phyloP scores from a whole-genome alignment of 1,140 invertebrate genomes.

The Phocides pigmalion region DNA sequence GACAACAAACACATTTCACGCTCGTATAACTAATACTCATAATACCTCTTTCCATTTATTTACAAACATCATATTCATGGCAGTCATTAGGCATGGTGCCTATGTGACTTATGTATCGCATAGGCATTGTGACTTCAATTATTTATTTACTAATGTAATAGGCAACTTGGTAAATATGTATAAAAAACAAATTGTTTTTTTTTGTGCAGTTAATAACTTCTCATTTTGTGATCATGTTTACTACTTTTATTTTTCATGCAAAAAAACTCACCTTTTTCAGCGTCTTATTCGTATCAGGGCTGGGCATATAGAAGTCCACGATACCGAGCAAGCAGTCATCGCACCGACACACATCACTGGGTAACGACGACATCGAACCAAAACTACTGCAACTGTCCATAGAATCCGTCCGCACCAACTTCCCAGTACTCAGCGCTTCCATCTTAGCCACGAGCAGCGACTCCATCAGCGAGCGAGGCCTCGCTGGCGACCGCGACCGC shows the following conservation, averaged over 20 bases:
- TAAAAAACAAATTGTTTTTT: no score
- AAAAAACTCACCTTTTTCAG: slow-evolving; percentile 86
- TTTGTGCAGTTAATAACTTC: no score
- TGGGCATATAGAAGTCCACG: slow-evolving; percentile 88
- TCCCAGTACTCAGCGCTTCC: slow-evolving; percentile 84
- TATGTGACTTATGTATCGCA: no score
- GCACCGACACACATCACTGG: slow-evolving; percentile 90
- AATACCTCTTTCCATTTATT: no score
- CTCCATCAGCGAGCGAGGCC: slow-evolving; percentile 90
- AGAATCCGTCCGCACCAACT: slow-evolving; percentile 89
- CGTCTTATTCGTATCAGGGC: slow-evolving; percentile 82
- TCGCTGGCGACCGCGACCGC: slow-evolving; percentile 75
- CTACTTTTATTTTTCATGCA: not conserved
- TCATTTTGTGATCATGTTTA: no score
- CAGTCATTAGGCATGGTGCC: no score
- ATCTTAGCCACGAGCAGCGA: slow-evolving; percentile 90
- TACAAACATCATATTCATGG: no score
- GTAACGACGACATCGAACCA: slow-evolving; percentile 87
- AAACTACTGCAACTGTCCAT: slow-evolving; percentile 91
- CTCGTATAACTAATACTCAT: no score
- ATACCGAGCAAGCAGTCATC: slow-evolving; percentile 93
- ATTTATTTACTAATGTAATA: no score
- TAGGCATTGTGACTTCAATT: no score
- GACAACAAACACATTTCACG: no score
- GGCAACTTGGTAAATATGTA: no score